A percentile compares a stretch with the other conserved stretches of the same genome.
Evolutionary conservation across 2,888 invertebrate species (phyloP).

Genomic region (Drosophila longiperda): DNA sequence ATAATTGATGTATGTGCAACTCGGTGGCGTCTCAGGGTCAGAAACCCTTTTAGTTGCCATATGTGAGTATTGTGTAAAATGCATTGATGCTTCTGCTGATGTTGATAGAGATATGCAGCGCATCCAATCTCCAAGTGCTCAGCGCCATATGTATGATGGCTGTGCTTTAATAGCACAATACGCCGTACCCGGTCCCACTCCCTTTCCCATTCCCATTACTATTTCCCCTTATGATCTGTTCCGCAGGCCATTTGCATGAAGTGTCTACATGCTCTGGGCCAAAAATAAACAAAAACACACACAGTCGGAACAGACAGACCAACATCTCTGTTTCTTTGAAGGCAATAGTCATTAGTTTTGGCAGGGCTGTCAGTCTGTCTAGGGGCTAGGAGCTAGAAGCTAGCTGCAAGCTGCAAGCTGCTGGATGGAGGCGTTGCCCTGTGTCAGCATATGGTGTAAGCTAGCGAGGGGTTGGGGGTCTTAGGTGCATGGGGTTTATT

Average conservation of each 20-base stretch:
- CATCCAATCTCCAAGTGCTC: constrained; percentile 43
- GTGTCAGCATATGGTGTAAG: constrained; percentile 39
- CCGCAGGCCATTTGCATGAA: constrained; percentile 62
- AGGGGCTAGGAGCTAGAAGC: neutral
- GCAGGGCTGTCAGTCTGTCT: constrained; percentile 41
- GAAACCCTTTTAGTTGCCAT: constrained; percentile 68
- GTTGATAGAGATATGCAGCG: constrained; percentile 58
- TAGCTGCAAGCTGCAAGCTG: constrained; percentile 3
- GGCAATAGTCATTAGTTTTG: constrained; percentile 75
- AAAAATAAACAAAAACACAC: constrained; percentile 55
- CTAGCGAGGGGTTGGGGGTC: constrained; percentile 21
- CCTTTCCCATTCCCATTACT: constrained; percentile 10
- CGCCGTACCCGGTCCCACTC: constrained; percentile 15
- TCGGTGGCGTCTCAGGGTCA: constrained; percentile 69
- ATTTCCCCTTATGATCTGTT: constrained; percentile 1
- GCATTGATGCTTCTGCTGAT: constrained; percentile 69
- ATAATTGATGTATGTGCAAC: constrained; percentile 24
- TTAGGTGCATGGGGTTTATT: neutral
- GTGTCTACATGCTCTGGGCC: constrained; percentile 49
- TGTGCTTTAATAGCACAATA: constrained; percentile 3
- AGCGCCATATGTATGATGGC: constrained; percentile 45
- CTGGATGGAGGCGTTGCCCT: constrained; percentile 54
- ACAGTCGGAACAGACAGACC: constrained; percentile 53
- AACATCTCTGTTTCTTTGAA: constrained; percentile 66
- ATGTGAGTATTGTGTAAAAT: constrained; percentile 51